A percentile compares a stretch with the other conserved stretches of the same genome.
Evolutionary conservation across 2,113 vertebrate species (phyloP).

Genomic region (Diadophis punctatus): DNA sequence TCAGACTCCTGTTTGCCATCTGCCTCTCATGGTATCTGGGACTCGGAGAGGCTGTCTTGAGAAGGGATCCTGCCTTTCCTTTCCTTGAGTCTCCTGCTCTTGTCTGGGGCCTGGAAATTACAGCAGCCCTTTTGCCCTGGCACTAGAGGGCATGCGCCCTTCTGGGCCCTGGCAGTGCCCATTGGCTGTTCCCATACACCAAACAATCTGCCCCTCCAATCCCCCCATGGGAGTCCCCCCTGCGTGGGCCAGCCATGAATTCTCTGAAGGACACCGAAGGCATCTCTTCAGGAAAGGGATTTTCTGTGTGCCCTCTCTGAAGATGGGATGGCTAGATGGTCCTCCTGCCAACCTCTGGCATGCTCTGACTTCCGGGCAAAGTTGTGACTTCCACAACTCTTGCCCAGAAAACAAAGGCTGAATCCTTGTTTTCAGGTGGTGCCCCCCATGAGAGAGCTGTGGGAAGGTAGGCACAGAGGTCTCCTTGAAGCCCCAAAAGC

Average conservation of each 20-base stretch:
- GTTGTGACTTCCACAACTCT: neutral
- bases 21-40: neutral
- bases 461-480: neutral
- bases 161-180: neutral
- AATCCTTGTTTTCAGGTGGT: neutral
- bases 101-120: neutral
- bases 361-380: neutral
- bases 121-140: neutral
- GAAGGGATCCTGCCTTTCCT: neutral
- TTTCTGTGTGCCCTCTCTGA: neutral
- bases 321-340: neutral
- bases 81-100: neutral
- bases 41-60: neutral
- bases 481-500: neutral
- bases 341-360: neutral
- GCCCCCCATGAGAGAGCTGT: neutral
- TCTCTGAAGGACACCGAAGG: neutral
- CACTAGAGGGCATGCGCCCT: neutral
- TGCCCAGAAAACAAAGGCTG: neutral
- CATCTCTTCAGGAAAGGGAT: neutral
- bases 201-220: neutral
- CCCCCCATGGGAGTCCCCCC: neutral
- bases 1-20: neutral
- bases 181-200: neutral
- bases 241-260: neutral